Percentiles rank a stretch among this genome's conserved stretches.
Evolutionary conservation across 2,797 vertebrate species (phyloP).

Genomic region (Ataeniobius toweri): DNA sequence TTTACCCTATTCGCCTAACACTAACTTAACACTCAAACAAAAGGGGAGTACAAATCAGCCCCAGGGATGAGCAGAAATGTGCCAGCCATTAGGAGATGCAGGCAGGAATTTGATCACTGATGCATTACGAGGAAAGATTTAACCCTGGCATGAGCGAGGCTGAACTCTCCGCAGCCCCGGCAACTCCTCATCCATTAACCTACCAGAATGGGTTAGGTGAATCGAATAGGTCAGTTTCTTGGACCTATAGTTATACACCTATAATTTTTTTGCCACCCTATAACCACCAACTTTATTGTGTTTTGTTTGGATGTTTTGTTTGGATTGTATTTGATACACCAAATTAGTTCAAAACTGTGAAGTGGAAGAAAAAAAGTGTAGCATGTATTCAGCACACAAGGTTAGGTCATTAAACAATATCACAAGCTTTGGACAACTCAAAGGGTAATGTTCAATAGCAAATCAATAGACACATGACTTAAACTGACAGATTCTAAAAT

Average conservation of each 20-base stretch:
- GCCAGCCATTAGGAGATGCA: conserved; percentile 68
- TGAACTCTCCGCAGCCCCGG: conserved; percentile 2
- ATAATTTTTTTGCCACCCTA: too few species aligned
- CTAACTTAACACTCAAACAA: conserved; percentile 32
- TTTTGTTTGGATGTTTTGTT: too few species aligned
- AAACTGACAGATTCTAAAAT: too few species aligned
- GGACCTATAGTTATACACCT: not conserved
- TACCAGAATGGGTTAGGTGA: conserved; percentile 19
- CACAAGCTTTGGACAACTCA: too few species aligned
- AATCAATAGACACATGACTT: too few species aligned
- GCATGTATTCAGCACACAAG: too few species aligned
- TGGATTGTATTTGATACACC: too few species aligned
- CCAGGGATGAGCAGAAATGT: conserved; percentile 70
- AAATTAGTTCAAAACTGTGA: too few species aligned
- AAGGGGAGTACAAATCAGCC: conserved; percentile 67
- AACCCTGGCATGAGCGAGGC: conserved; percentile 38
- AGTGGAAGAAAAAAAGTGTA: too few species aligned
- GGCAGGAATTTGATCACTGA: conserved; percentile 62
- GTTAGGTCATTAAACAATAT: too few species aligned
- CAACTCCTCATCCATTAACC: conserved; percentile 27
- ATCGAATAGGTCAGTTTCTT: not conserved
- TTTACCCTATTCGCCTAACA: not conserved
- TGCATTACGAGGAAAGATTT: conserved; percentile 43
- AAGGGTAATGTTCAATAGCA: too few species aligned
- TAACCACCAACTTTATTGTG: too few species aligned